Evolutionary conservation across 2,888 invertebrate species (phyloP), one percentile per base, ranked within the genome.

Genomic region (Chromoteleia sp.): DNA sequence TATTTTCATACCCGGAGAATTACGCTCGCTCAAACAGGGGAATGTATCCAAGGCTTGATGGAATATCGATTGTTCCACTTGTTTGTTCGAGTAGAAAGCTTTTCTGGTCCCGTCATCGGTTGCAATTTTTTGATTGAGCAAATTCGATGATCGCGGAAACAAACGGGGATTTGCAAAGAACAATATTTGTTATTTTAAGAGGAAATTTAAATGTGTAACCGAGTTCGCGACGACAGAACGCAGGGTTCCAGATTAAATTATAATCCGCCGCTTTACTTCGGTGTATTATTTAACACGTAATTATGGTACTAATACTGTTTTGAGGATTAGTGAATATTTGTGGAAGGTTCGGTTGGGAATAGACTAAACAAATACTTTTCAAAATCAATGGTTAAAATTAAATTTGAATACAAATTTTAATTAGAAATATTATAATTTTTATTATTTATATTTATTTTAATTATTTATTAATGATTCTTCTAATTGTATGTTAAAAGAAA

Each of bases 41-140:
- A 61, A 52, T 73, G 59, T 52, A 68, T 76, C 52, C 56, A 54
- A 50, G 59, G 58, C 68, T 68, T 68, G 58, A 76, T 76, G 30
- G 76, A 84, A 85, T 85, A 86, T 86, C 83, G 85, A 85, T 85
- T 84, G 85, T 84, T 83, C 87, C 81, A 85, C 80, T 86, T 86
- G 81, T 85, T 85, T 84, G 85, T 86, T 84, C 85, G 80, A 85
- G 85, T 81, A 85, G 85, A 84, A 86, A 83, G 82, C 75, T 52
- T 29, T 29, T 30, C 41, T 19, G 43, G 43, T 67, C 56, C 41
- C 52, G 59, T 59, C 50, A 56, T 68, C 30, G 48, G 19, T 41
- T 68, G 33, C 30, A 43, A 59, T 76, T 75, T 75, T 76, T 76
- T 59, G 41, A 67, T 68, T 68, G n/a, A 43, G 41, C 50, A 68